A percentile compares a stretch with the other conserved stretches of the same genome.
These are phyloP conservation scores for Octodon degus DNA, from an alignment of 2,113 vertebrate genomes.

Conservation along the genomic window DNA sequence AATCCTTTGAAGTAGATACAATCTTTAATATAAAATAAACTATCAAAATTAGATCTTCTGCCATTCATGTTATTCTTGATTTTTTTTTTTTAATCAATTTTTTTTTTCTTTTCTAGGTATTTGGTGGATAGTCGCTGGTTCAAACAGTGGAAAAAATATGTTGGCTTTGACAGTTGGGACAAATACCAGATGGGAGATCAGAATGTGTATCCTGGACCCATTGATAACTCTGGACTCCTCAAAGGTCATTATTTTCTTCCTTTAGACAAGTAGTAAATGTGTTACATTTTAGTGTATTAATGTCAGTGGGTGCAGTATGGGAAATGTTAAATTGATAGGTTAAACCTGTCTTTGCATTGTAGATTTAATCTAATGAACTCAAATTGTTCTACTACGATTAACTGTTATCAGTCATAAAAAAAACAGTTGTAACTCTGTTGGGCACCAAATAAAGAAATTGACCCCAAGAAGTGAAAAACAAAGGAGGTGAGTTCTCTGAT, in stretches of 20 bases:
- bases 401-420: background rate
- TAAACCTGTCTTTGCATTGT: slow-evolving; percentile 43
- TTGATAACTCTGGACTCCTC: slow-evolving; percentile 98
- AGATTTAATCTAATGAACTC: slow-evolving; percentile 35
- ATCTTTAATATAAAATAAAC: slow-evolving; percentile 51
- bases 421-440: background rate
- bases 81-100: slow-evolving; percentile 76
- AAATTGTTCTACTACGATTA: slow-evolving; percentile 41
- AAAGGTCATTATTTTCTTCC: slow-evolving; percentile 90
- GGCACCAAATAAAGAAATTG: background rate
- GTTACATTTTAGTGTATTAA: slow-evolving; percentile 6
- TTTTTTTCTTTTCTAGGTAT: slow-evolving; percentile 90
- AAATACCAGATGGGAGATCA: slow-evolving; percentile 99
- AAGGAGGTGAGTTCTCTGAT: background rate
- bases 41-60: slow-evolving; percentile 5
- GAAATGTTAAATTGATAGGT: slow-evolving; percentile 24
- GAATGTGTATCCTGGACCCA: slow-evolving; percentile 97
- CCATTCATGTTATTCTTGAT: background rate
- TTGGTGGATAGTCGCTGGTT: slow-evolving; percentile 99
- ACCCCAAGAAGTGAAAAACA: background rate
- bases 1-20: slow-evolving; percentile 20
- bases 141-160: slow-evolving; percentile 99
- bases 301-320: background rate
- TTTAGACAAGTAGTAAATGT: slow-evolving; percentile 51
- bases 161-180: slow-evolving; percentile 99